Evolutionary conservation across 2,797 vertebrate genomes (phyloP), one percentile per base, ranked within the genome.

Genomic region (Acipenser oxyrinchus): DNA sequence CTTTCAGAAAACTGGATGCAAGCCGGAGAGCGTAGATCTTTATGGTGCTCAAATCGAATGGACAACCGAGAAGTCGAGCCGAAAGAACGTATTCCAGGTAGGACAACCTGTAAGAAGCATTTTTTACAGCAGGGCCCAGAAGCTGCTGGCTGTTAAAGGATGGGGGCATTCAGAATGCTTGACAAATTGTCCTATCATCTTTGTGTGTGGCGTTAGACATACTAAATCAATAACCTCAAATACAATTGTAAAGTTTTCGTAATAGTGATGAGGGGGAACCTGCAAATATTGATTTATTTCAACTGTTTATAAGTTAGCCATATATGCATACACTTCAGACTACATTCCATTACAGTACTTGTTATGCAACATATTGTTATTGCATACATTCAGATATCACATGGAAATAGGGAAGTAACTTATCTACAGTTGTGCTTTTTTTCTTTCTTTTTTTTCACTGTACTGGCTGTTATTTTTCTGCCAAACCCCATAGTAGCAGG

Each of bases 31-130:
- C 57, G 84, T 94, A 69, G 89, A 92, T 77, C 86, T 97, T 70
- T 81, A 79, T 68, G 93, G 93, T 6, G 93, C 93, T 65, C 68
- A 79, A 1, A 84, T 95, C 51, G 91, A 91, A 62, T 96, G 95
- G 94, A 86, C 90, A 13, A 85, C 84, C 1, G 93, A 95, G 73
- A 96, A 94, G 81, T 96, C 94, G 2, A 97, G 93, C 81, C 91
- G 82, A 75, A 95, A 93, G 82, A 93, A 96, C 6, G 94, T 96
- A 62, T 86, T 96, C 78, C 93, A 96, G 91, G 93, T 97, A 90
- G 79, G 86, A 78, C 23, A 37, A 4, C 15, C 15, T 18, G 15
- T 18, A 18, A 18, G 15, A 18, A 18, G 15, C 1, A 18, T 18
- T 18, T 18, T 18, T 18, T 18, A 18, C 15, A 18, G 15, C 15